Evolutionary conservation across 2,113 vertebrate genomes (phyloP).

Genomic region (Sus scrofa): T2T-Sscrofa CM000819.6:26523501-26524000

Average conservation of each 20-base stretch:
- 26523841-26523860: not conserved
- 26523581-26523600: not conserved
- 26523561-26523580: not conserved
- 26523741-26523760: not conserved
- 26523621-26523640: not conserved
- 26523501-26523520: not conserved
- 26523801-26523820: not conserved
- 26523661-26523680: not conserved
- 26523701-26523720: not conserved
- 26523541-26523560: not conserved
- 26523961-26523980: conserved; percentile 13
- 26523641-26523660: not conserved
- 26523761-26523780: not conserved
- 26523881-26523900: not conserved
- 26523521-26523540: not conserved
- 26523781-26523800: not conserved
- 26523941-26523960: conserved; percentile 35
- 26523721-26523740: not conserved
- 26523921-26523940: not conserved
- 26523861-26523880: not conserved
- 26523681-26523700: not conserved
- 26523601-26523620: not conserved
- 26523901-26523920: not conserved
- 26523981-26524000: not conserved
- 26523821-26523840: not conserved